phyloP scores from a whole-genome alignment of 2,888 invertebrate genomes.

The Pomacea canaliculata region DNA sequence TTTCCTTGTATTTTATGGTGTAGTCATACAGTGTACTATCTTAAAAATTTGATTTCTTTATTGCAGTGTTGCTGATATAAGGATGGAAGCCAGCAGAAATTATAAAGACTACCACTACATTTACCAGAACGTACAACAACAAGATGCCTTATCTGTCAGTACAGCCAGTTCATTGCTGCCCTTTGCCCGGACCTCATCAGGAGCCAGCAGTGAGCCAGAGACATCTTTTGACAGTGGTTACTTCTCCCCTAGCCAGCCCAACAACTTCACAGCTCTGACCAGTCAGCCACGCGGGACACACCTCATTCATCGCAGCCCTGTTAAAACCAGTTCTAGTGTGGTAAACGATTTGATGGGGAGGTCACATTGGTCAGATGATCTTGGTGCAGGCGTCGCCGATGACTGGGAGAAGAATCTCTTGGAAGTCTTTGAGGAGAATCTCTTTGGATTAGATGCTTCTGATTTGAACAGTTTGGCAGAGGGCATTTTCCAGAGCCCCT shows the following conservation, averaged over 20 bases:
- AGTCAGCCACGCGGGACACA: background rate
- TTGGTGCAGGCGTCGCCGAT: constrained; percentile 27
- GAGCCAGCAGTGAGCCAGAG: constrained; percentile 26
- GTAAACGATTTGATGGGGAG: constrained; percentile 12
- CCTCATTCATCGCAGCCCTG: constrained; percentile 10
- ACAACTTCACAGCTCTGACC: constrained; percentile 7
- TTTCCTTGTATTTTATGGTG: no score
- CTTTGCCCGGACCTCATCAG: background rate
- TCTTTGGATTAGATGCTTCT: constrained; percentile 46
- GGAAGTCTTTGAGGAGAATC: constrained; percentile 51
- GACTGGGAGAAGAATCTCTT: constrained; percentile 56
- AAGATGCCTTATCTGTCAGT: background rate
- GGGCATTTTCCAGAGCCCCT: constrained; percentile 39
- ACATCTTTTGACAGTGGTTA: constrained; percentile 51
- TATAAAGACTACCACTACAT: background rate
- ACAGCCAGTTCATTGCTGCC: background rate
- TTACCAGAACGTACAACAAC: background rate
- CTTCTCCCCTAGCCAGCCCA: constrained; percentile 32
- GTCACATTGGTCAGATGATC: constrained; percentile 20
- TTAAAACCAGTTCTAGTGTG: constrained; percentile 17
- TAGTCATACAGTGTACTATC: no score
- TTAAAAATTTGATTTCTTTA: background rate
- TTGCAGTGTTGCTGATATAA: background rate
- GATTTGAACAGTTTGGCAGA: constrained; percentile 37
- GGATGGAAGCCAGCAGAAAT: background rate